Percentiles rank a stretch among this genome's conserved stretches.
Conservation (phyloP, 2,113 vertebrate species). For the Thermophis baileyi region DNA sequence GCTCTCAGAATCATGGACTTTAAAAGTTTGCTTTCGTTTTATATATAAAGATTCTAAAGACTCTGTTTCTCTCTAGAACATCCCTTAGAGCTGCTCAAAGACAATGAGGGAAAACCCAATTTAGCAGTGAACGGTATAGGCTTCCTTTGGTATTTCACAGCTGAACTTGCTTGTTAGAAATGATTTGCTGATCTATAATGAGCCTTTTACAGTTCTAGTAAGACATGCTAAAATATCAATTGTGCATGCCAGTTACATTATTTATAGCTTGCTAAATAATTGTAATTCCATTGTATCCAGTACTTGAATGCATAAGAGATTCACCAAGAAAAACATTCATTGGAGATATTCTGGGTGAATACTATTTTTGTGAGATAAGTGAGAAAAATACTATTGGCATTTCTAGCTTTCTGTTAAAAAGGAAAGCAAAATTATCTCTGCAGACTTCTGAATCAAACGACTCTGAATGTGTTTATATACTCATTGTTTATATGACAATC, state of each 20-base stretch:
- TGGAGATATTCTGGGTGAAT: conserved; percentile 66
- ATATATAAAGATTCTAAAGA: conserved; percentile 28
- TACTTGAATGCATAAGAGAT: conserved; percentile 65
- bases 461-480: conserved; percentile 2
- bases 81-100: conserved; percentile 7
- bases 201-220: conserved; percentile 68
- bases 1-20: conserved; percentile 40
- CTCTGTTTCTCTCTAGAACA: conserved; percentile 32
- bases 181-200: conserved; percentile 66
- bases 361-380: conserved; percentile 64
- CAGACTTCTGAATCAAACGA: conserved; percentile 1
- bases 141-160: conserved; percentile 62
- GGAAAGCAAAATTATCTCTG: background rate
- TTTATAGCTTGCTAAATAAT: conserved; percentile 72
- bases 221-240: conserved; percentile 71
- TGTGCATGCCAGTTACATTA: conserved; percentile 65
- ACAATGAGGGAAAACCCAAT: conserved; percentile 29
- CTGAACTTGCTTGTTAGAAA: conserved; percentile 66
- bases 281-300: conserved; percentile 67
- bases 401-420: conserved; percentile 55
- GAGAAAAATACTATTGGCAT: conserved; percentile 54
- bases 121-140: conserved; percentile 27
- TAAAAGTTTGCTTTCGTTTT: conserved; percentile 18
- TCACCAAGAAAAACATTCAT: conserved; percentile 66
- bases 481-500: conserved; percentile 5